These are phyloP conservation scores for Peromyscus aztecus DNA, from an alignment of 2,797 vertebrate species.

Conservation along the genomic window DNA sequence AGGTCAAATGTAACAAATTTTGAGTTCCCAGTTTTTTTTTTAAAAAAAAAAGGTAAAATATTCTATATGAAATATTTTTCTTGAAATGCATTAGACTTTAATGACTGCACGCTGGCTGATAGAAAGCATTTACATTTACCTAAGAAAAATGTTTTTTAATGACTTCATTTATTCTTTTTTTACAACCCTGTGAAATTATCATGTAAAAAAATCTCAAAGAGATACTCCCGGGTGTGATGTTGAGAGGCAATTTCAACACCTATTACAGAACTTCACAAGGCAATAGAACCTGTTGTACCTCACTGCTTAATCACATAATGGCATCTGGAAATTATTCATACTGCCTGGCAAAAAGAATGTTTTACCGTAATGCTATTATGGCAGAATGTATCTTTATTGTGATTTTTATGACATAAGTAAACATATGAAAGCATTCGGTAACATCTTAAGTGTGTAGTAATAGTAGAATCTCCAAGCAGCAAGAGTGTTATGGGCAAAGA, in stretches of 20 bases:
- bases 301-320: conserved; percentile 84
- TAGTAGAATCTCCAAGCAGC: conserved; percentile 73
- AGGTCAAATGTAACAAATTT: conserved; percentile 83
- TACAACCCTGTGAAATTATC: conserved; percentile 81
- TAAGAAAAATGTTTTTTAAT: conserved; percentile 85
- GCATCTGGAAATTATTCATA: conserved; percentile 83
- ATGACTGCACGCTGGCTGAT: conserved; percentile 79
- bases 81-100: conserved; percentile 83
- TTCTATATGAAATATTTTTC: conserved; percentile 85
- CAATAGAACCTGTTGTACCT: conserved; percentile 83
- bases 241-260: conserved; percentile 83
- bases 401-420: conserved; percentile 84
- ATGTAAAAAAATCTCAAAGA: conserved; percentile 84
- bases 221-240: conserved; percentile 79
- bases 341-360: conserved; percentile 76
- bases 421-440: conserved; percentile 74
- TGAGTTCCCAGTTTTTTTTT: conserved; percentile 67
- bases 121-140: conserved; percentile 84
- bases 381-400: conserved; percentile 79
- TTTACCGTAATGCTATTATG: conserved; percentile 78
- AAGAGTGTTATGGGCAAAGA: conserved; percentile 68
- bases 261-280: conserved; percentile 77
- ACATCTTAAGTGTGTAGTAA: conserved; percentile 72
- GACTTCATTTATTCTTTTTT: conserved; percentile 86
- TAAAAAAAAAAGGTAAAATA: conserved; percentile 55